phyloP scores from a whole-genome alignment of 2,888 invertebrate genomes.

The Macaria notata region DNA sequence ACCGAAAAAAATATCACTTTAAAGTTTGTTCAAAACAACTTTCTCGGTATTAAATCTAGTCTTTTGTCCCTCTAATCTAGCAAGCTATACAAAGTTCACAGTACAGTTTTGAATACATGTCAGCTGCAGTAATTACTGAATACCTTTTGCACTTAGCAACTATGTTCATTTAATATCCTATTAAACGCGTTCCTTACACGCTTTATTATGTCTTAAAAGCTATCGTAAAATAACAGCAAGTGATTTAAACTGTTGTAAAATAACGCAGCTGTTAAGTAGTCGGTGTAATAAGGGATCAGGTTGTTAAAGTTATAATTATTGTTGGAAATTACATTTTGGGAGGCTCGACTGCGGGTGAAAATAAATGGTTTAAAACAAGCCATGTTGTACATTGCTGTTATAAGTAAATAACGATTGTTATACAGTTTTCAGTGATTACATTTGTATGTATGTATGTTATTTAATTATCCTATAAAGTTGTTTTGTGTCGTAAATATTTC shows the following conservation, averaged over 20 bases:
- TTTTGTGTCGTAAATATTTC: too few relatives aligned
- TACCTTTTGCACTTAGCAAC: conserved; percentile 50
- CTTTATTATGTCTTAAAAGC: conserved; percentile 46
- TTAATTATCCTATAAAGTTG: too few relatives aligned
- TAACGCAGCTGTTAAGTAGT: conserved; percentile 21
- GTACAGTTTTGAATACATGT: conserved; percentile 39
- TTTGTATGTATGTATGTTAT: too few relatives aligned
- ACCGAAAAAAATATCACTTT: too few relatives aligned
- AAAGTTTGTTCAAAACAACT: too few relatives aligned
- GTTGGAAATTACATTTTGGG: conserved; percentile 3
- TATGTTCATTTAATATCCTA: conserved; percentile 52
- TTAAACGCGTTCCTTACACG: conserved; percentile 45
- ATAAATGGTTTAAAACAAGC: too few relatives aligned
- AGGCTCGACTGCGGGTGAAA: background rate
- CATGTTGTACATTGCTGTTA: too few relatives aligned
- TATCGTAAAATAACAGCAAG: conserved; percentile 45
- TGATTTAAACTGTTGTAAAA: conserved; percentile 31
- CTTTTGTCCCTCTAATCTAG: background rate
- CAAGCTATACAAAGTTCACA: conserved; percentile 24
- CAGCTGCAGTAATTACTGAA: conserved; percentile 49
- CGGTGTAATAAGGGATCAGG: conserved; percentile 6
- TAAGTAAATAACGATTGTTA: too few relatives aligned
- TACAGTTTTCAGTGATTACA: too few relatives aligned
- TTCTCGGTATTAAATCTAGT: too few relatives aligned
- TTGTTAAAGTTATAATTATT: conserved; percentile 16